These are phyloP conservation scores for Heliconius charithonia DNA, from an alignment of 2,888 invertebrate genomes.

Conservation along the genomic window DNA sequence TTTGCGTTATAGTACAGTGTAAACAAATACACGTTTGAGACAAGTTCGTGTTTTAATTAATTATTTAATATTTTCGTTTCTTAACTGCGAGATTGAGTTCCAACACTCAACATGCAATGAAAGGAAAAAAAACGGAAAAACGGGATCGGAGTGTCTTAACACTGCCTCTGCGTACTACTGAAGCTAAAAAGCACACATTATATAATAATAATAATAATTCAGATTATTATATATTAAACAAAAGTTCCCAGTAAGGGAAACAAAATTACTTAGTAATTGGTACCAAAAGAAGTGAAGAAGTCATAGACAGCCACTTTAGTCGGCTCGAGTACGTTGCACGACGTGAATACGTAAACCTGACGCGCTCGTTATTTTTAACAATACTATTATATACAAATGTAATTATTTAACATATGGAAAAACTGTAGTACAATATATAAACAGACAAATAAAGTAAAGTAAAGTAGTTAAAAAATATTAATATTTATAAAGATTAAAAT, in stretches of 20 bases:
- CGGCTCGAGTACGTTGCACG: conserved; percentile 54
- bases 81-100: neutral
- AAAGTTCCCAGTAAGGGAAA: neutral
- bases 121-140: neutral
- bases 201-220: neutral
- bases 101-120: neutral
- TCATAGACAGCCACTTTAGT: conserved; percentile 71
- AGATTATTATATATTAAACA: neutral
- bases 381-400: conserved; percentile 69
- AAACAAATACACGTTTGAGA: too few species aligned
- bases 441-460: too few species aligned
- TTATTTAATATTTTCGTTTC: too few species aligned
- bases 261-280: conserved; percentile 6
- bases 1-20: too few species aligned
- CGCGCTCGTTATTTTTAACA: conserved; percentile 72
- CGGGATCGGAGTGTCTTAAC: neutral
- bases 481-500: too few species aligned
- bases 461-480: too few species aligned
- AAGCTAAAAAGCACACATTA: neutral
- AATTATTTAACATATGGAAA: neutral
- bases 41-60: too few species aligned
- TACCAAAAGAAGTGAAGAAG: conserved; percentile 59
- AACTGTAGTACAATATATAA: neutral
- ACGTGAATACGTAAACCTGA: conserved; percentile 77
- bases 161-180: too few species aligned